Base-by-base conservation (phyloP, 2,113 vertebrate species). In the Amphilophus citrinellus region DNA sequence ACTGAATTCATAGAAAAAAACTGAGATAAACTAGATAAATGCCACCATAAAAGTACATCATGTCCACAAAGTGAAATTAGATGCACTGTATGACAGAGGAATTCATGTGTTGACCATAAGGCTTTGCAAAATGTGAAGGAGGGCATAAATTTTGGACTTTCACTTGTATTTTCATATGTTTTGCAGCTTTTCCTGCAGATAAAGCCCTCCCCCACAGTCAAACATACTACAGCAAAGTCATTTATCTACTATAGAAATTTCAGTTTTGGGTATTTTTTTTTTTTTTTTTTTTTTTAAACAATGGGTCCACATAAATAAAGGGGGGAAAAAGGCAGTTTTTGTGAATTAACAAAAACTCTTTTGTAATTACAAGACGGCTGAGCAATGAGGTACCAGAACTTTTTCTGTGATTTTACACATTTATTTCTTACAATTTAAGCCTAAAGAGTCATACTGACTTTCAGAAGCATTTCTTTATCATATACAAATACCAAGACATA, bases 1-100 rank as follows among this genome's bases (percentile, higher is more conserved):
- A 50, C 24, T 44, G 42, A 13, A 44, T 14, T 44, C 11, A 44
- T 44, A 7, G 6, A 35, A 35, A 35, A 35, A 13, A 14, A 3
- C 42, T 71, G 42, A 30, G 65, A 71, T 50, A 30, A 50, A 30
- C 17, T 9, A 71, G 35, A 35, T 35, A 50, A 30, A 9, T 7
- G 65, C 20, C 65, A 20, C 42, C 65, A 71, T 50, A 50, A 71
- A 50, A 1, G 9, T 3, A 3, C 22, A 20, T 68, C 44, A 6
- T 47, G 39, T 68, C 39, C 65, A 68, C 65, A 68, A 68, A 68
- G 17, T 47, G 65, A 68, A 68, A 68, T 8, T 47, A 68, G 65
- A 68, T 68, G 24, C 22, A 68, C 63, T 27, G 39, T 47, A 68
- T 47, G 39, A 47, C 10, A 68, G 39, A 47, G 0, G 39, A 68